Conservation (phyloP, 2,113 vertebrate genomes). For the Carettochelys insculpta region DNA sequence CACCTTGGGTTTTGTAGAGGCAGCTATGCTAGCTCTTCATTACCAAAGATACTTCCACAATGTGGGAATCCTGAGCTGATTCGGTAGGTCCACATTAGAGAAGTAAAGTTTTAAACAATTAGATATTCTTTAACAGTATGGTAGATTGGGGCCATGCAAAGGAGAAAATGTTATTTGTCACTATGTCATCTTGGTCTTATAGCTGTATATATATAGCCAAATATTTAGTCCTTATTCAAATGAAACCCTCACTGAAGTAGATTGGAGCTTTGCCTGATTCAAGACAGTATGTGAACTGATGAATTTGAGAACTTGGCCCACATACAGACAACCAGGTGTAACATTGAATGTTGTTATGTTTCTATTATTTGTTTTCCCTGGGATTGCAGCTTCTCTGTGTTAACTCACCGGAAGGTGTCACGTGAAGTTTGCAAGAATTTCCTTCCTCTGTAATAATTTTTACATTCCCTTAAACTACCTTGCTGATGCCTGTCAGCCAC, state of each 20-base stretch:
- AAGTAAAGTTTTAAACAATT: neutral
- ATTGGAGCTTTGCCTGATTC: neutral
- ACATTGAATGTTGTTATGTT: neutral
- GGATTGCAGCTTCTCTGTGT: constrained; percentile 49
- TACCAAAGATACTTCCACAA: neutral
- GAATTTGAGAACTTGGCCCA: neutral
- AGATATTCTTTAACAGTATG: neutral
- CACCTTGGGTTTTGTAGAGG: neutral
- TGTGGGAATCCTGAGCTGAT: too few species aligned
- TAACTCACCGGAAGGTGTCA: constrained; percentile 21
- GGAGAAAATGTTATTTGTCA: neutral
- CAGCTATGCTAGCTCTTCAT: neutral
- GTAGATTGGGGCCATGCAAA: neutral
- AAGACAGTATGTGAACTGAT: neutral
- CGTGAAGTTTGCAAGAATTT: constrained; percentile 41
- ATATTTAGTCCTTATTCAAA: neutral
- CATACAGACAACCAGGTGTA: too few species aligned
- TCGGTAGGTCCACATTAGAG: neutral
- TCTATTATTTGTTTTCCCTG: constrained; percentile 15
- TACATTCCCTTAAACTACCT: constrained; percentile 42
- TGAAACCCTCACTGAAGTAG: neutral
- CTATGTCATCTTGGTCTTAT: neutral
- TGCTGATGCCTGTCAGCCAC: constrained; percentile 39
- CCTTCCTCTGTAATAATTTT: constrained; percentile 47
- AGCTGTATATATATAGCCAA: neutral